phyloP scores from a whole-genome alignment of 2,888 invertebrate genomes.

The Drosophila testacea region DNA sequence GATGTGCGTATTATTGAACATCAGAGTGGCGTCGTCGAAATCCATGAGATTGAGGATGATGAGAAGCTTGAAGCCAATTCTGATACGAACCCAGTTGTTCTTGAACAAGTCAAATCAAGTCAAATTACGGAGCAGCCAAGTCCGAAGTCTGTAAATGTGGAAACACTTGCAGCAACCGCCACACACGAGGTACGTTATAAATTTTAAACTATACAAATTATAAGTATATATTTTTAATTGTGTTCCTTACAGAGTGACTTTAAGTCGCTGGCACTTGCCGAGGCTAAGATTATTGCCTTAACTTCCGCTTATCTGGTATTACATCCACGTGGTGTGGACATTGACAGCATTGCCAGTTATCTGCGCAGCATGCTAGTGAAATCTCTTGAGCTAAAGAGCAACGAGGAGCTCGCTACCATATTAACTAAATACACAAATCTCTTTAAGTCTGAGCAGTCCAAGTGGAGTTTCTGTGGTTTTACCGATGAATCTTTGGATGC shows the following conservation, averaged over 20 bases:
- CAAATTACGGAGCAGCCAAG: constrained; percentile 18
- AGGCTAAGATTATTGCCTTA: constrained; percentile 93
- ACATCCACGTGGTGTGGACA: constrained; percentile 96
- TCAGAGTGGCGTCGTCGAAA: constrained; percentile 72
- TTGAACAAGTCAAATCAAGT: constrained; percentile 14
- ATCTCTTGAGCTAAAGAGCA: constrained; percentile 89
- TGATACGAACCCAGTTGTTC: constrained; percentile 1
- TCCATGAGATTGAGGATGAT: constrained; percentile 73
- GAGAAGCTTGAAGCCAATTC: constrained; percentile 49
- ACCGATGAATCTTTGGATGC: constrained; percentile 50
- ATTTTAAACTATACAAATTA: neutral
- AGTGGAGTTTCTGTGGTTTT: constrained; percentile 92
- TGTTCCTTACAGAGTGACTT: constrained; percentile 33
- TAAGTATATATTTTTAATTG: neutral
- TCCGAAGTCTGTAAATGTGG: constrained; percentile 14
- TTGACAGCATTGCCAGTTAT: constrained; percentile 96
- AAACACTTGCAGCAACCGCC: neutral
- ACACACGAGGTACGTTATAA: constrained; percentile 27
- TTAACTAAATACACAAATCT: constrained; percentile 92
- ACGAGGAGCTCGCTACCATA: constrained; percentile 90
- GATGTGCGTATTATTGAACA: constrained; percentile 80
- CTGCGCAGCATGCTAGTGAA: constrained; percentile 89
- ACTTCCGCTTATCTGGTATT: constrained; percentile 94
- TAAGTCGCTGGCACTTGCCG: constrained; percentile 76
- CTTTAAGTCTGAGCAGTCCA: constrained; percentile 89